These are phyloP conservation scores for Cettia cetti DNA, from an alignment of 2,113 vertebrate genomes.

Conservation along the genomic window DNA sequence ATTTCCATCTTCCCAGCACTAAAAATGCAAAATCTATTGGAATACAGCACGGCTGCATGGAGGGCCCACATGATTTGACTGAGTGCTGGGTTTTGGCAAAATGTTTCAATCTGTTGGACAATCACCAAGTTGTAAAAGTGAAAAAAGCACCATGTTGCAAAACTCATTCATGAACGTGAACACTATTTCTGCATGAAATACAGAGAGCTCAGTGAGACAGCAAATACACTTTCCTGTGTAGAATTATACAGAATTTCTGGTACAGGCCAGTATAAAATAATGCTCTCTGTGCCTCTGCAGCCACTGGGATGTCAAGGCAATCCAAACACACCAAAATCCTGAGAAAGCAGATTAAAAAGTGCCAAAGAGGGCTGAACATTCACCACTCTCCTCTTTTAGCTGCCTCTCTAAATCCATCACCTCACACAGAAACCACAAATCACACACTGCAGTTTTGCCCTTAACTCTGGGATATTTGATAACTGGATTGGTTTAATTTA, in stretches of 20 bases:
- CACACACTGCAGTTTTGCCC: not conserved
- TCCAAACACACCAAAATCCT: not conserved
- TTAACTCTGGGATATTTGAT: not conserved
- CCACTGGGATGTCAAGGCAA: not conserved
- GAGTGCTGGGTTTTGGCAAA: not conserved
- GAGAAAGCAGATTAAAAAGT: not conserved
- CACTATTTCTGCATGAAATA: not conserved
- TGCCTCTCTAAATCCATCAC: not conserved
- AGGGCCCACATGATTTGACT: not conserved
- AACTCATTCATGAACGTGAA: not conserved
- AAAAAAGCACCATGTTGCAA: not conserved
- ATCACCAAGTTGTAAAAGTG: not conserved
- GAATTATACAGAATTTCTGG: not conserved
- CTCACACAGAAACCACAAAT: not conserved
- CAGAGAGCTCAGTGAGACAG: not conserved
- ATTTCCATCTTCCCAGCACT: not conserved
- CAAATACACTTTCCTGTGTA: not conserved
- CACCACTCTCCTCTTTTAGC: not conserved
- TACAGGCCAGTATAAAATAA: not conserved
- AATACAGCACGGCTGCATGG: not conserved
- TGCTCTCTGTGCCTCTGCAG: not conserved
- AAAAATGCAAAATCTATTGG: not conserved
- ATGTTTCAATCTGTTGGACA: not conserved
- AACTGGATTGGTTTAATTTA: not conserved
- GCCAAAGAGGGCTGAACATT: not conserved